phyloP scores from a whole-genome alignment of 2,797 vertebrate genomes.

The Odontamblyopus lacepedii region DNA sequence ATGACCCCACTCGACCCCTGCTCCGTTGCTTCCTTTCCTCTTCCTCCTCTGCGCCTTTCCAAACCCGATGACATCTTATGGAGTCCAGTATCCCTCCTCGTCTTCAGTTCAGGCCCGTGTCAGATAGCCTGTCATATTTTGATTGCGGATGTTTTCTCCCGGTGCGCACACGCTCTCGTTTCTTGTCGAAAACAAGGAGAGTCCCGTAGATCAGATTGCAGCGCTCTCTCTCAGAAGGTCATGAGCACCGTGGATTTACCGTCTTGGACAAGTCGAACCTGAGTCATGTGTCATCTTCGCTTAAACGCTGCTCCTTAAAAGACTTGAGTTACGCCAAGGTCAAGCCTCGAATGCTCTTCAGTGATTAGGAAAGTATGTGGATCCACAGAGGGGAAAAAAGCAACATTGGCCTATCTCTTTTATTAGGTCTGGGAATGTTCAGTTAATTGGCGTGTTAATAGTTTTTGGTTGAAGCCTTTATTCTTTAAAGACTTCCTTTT shows the following conservation, averaged over 20 bases:
- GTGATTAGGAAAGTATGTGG: slow-evolving; percentile 1
- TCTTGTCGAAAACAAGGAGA: slow-evolving; percentile 13
- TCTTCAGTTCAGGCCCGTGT: slow-evolving; percentile 35
- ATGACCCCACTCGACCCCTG: slow-evolving; percentile 49
- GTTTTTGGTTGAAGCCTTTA: not conserved
- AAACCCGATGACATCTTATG: slow-evolving; percentile 39
- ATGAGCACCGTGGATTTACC: slow-evolving; percentile 35
- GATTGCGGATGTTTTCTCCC: slow-evolving; percentile 25
- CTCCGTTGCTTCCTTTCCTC: slow-evolving; percentile 32
- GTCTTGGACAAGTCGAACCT: slow-evolving; percentile 23
- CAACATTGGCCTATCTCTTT: not conserved
- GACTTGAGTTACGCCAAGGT: slow-evolving; percentile 29
- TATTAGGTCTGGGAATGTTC: not conserved
- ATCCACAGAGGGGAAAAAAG: too few relatives aligned
- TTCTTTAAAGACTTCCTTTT: not conserved
- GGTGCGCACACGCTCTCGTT: slow-evolving; percentile 2
- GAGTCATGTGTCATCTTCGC: slow-evolving; percentile 18
- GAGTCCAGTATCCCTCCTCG: slow-evolving; percentile 46
- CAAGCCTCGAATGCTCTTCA: not conserved
- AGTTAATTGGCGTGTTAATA: too few relatives aligned
- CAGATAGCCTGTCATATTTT: slow-evolving; percentile 44
- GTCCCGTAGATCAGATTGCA: slow-evolving; percentile 35
- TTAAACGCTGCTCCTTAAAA: slow-evolving; percentile 37
- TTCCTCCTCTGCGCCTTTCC: not conserved
- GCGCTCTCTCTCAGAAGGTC: slow-evolving; percentile 38